Conservation (phyloP, 2,797 vertebrate species). For the Alosa sapidissima region DNA sequence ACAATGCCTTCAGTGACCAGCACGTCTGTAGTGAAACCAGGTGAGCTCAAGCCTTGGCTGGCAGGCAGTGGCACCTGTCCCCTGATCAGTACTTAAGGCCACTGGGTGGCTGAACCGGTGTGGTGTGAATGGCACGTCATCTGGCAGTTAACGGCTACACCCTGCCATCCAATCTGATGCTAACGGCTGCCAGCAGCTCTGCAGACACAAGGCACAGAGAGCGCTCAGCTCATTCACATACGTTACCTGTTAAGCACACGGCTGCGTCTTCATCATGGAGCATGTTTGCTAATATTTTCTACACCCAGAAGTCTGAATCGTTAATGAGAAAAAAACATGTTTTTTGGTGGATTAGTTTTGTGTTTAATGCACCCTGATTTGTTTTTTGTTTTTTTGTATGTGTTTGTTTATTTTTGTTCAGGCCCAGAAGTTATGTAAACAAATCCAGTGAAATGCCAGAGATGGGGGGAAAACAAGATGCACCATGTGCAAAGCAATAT, state of each 20-base stretch:
- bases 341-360: not conserved
- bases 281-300: not conserved
- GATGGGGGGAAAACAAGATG: not conserved
- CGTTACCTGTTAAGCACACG: not conserved
- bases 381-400: not conserved
- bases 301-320: not conserved
- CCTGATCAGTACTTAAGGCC: not conserved
- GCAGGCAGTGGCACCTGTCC: not conserved
- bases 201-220: not conserved
- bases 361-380: not conserved
- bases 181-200: not conserved
- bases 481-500: not conserved
- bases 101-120: not conserved
- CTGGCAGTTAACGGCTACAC: not conserved
- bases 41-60: too few relatives aligned
- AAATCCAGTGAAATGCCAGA: not conserved
- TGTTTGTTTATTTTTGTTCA: not conserved
- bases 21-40: too few relatives aligned
- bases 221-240: not conserved
- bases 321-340: not conserved
- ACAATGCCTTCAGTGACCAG: too few relatives aligned
- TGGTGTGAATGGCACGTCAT: not conserved
- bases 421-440: not conserved
- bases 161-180: slow-evolving; percentile 15
- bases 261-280: not conserved